Evolutionary conservation across 2,113 vertebrate species (phyloP), one percentile per base, ranked within the genome.

Genomic region (Otolemur garnettii): DNA sequence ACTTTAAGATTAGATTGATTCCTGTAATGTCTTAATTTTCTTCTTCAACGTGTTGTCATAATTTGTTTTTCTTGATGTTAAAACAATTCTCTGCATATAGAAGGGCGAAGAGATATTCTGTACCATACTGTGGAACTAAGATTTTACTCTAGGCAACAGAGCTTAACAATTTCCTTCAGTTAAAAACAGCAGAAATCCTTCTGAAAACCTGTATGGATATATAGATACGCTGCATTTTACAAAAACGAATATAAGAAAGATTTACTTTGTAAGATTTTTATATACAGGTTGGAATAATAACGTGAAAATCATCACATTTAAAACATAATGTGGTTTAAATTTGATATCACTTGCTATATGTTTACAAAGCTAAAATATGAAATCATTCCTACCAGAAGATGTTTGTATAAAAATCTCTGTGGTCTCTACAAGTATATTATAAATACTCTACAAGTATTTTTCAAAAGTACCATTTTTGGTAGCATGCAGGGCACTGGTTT

Each of bases 41-140:
- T 59, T 77, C 66, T 95, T 87, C 17, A 80, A 69, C 5, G 80
- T 68, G 59, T 68, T 93, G 22, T 91, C 28, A 57, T 22, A 66
- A 64, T 93, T 95, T 93, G 12, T 57, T 93, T 93, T 85, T 86
- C n/a, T 64, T 78, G 66, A 38, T 42, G 2, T 80, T 88, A 74
- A 88, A 90, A 96, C 24, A 83, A 87, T 69, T 95, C 17, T 68
- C 18, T 59, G 38, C 53, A 14, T 80, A 83, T 26, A 59, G 14
- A 80, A 94, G 89, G 33, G 1, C 57, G 75, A 66, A 78, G 22
- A 82, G 79, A 87, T 86, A 80, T 21, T 72, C 53, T 88, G 4
- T 68, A 30, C 10, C 81, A 10, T 53, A n/a, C 13, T 33, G 3
- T 86, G 12, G 33, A 85, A 92, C 28, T 50, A 50, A 89, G 62